Percentiles rank a stretch among this genome's conserved stretches.
Evolutionary conservation across 2,888 invertebrate species (phyloP).

Genomic region (Drosophila setosimentum): DNA sequence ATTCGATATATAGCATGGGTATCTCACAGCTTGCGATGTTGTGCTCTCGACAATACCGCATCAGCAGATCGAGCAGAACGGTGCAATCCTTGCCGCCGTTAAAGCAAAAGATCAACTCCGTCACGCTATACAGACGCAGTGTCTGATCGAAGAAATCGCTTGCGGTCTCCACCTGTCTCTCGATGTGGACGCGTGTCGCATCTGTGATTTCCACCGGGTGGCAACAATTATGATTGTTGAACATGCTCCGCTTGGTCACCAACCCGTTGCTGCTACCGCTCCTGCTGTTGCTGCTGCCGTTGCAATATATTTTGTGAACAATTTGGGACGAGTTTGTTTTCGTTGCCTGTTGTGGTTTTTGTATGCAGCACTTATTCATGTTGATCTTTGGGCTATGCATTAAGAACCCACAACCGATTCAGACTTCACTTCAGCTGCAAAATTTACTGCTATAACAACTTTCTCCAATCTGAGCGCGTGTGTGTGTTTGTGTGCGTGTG

Average conservation of each 20-base stretch:
- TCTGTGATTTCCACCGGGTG: slow-evolving; percentile 25
- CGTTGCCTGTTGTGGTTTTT: slow-evolving; percentile 34
- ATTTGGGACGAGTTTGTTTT: slow-evolving; percentile 32
- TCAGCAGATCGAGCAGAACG: slow-evolving; percentile 91
- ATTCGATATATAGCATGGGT: slow-evolving; percentile 91
- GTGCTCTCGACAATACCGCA: slow-evolving; percentile 79
- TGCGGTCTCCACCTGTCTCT: slow-evolving; percentile 32
- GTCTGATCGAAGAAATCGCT: slow-evolving; percentile 87
- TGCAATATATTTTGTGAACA: slow-evolving; percentile 21
- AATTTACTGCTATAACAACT: slow-evolving; percentile 11
- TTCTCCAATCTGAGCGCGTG: slow-evolving; percentile 26
- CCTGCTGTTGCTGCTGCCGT: slow-evolving; percentile 6
- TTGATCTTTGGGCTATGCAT: slow-evolving; percentile 7
- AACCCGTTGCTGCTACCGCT: slow-evolving; percentile 7
- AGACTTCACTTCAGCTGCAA: slow-evolving; percentile 2
- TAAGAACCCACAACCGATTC: background rate
- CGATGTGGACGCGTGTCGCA: slow-evolving; percentile 36
- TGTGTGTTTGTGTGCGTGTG: slow-evolving; percentile 6
- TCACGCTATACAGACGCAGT: slow-evolving; percentile 88
- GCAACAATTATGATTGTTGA: slow-evolving; percentile 9
- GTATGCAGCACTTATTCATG: slow-evolving; percentile 54
- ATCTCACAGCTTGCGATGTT: slow-evolving; percentile 86
- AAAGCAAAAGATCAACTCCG: slow-evolving; percentile 95
- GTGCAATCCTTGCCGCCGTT: slow-evolving; percentile 99
- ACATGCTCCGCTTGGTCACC: slow-evolving; percentile 9